These are phyloP conservation scores for Phylloscopus trochiloides DNA, from an alignment of 2,113 vertebrate genomes.

Conservation along the genomic window DNA sequence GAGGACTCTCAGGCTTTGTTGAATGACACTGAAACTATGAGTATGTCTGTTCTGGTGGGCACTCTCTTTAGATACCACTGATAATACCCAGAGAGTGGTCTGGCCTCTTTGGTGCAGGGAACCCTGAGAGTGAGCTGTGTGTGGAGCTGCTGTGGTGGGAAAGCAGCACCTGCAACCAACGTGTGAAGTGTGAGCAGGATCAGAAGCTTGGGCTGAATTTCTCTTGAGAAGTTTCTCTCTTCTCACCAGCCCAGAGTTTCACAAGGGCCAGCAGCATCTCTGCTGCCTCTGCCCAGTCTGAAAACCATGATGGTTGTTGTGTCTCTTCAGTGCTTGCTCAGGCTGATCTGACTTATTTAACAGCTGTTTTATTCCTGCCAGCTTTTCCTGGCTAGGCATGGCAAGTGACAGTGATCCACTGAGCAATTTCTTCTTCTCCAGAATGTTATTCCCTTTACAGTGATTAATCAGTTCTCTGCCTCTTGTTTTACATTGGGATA, in stretches of 20 bases:
- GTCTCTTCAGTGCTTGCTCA: background rate
- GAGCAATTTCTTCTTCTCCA: background rate
- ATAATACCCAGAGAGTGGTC: no score
- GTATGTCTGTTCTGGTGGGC: background rate
- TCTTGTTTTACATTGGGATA: background rate
- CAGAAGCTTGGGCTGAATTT: background rate
- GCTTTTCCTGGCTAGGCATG: background rate
- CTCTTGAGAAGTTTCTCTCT: background rate
- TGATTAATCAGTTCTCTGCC: conserved; percentile 12
- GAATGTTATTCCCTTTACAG: background rate
- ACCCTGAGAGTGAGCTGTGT: background rate
- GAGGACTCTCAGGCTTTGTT: background rate
- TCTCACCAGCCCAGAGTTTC: background rate
- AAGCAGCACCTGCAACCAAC: background rate
- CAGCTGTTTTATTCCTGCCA: background rate
- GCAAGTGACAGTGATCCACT: background rate
- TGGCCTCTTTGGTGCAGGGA: background rate
- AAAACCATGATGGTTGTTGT: background rate
- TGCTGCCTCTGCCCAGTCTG: background rate
- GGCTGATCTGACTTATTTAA: background rate
- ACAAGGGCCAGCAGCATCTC: background rate
- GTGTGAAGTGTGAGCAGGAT: background rate
- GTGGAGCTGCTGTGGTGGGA: background rate
- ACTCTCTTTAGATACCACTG: background rate
- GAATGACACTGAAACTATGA: background rate